A percentile compares a stretch with the other conserved stretches of the same genome.
phyloP scores from a whole-genome alignment of 35 echinoderm and acorn worm genomes.

The Lytechinus pictus region DNA sequence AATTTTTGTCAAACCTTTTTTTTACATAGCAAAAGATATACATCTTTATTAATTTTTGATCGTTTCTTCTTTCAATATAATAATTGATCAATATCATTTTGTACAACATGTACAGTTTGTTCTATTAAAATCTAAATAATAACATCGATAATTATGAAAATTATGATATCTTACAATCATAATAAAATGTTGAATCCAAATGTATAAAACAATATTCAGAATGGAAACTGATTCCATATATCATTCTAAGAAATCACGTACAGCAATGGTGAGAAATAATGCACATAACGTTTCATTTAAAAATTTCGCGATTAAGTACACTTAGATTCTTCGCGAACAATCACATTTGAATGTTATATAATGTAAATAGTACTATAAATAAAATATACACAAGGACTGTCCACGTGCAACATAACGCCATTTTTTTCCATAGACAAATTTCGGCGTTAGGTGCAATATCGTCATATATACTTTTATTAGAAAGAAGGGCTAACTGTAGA shows the following conservation, averaged over 20 bases:
- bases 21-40: neutral
- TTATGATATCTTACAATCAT: neutral
- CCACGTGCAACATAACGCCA: neutral
- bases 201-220: neutral
- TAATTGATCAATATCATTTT: neutral
- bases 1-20: neutral
- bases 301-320: constrained; percentile 34
- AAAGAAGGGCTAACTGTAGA: neutral
- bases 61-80: neutral
- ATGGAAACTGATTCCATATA: neutral
- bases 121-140: neutral
- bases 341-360: neutral
- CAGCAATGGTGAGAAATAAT: neutral
- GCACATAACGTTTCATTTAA: constrained; percentile 5
- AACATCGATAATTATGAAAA: neutral
- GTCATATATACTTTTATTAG: neutral
- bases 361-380: constrained; percentile 32
- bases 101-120: neutral
- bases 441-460: neutral
- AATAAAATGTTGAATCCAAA: neutral
- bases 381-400: constrained; percentile 5
- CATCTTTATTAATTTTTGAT: neutral
- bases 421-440: neutral
- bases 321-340: neutral
- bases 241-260: neutral